Evolutionary conservation across 2,888 invertebrate species (phyloP), one percentile per base, ranked within the genome.

Genomic region (Cheilosia impressa): DNA sequence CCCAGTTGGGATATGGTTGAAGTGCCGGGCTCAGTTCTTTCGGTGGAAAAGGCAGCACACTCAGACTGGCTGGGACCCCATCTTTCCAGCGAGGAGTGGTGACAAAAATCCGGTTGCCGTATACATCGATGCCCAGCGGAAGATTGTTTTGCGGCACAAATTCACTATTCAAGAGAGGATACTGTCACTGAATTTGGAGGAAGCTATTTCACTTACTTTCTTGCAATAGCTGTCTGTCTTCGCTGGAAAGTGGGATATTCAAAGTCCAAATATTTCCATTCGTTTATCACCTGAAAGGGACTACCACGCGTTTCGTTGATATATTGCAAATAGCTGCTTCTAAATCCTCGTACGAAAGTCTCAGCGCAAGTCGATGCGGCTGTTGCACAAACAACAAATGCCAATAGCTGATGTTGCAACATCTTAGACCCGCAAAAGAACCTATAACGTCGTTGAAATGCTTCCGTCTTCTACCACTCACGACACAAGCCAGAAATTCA

Each of bases 211-310:
- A 87, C 89, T 89, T 92, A 94, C 94, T 94, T 94, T 34, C 93
- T 93, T 27, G 91, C 91, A 13, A 96, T 92, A 0, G 96, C 96
- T 38, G 92, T 90, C 34, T 93, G 92, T 24, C 96, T 93, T 55
- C 94, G 94, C 15, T 92, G 92, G 19, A 93, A 92, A 0, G 94
- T 93, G 4, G 94, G 94, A 90, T 95, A 97, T 63, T 94, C 94
- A 89, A 95, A 96, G 90, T 97, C 97, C 5, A 97, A 91, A 43
- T 93, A 93, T 85, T 94, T 95, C 97, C 97, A 97, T 78, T 95
- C 94, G 90, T 96, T 96, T 24, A 95, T 93, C 27, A 95, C 94
- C 79, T 90, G 80, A 83, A 91, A 90, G 4, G 69, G 63, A 75
- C 57, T 81, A 22, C 17, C 1, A 2, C 7, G 10, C n/a, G 17